phyloP scores from a whole-genome alignment of 2,797 vertebrate genomes.

The Muscicapa comitata region DNA sequence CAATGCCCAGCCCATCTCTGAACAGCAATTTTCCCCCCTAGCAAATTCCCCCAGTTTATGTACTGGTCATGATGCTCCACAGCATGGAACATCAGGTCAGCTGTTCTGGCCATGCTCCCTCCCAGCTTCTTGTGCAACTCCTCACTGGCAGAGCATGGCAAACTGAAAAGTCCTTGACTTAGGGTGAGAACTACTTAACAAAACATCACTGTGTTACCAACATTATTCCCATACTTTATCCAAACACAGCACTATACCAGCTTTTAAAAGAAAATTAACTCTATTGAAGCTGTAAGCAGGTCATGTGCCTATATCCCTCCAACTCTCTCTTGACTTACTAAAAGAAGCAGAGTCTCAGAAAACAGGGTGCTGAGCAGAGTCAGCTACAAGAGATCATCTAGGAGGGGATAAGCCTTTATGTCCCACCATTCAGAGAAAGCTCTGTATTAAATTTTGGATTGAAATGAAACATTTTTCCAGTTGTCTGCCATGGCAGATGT shows the following conservation, averaged over 20 bases:
- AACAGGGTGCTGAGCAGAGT: background rate
- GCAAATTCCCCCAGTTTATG: background rate
- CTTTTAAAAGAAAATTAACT: background rate
- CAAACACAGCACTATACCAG: background rate
- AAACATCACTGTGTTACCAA: background rate
- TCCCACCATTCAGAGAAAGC: background rate
- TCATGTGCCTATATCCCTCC: background rate
- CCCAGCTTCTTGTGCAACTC: background rate
- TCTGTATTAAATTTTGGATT: background rate
- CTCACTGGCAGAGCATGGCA: background rate
- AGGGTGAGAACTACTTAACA: background rate
- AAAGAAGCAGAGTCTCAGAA: background rate
- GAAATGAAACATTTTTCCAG: background rate
- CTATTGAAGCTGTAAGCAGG: background rate
- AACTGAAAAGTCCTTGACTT: background rate
- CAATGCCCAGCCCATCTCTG: accelerated
- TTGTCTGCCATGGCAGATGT: background rate
- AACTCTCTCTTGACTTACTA: background rate
- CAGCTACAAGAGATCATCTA: background rate
- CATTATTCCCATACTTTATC: background rate
- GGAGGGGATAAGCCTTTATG: background rate
- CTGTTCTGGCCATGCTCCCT: background rate
- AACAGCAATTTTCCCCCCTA: background rate
- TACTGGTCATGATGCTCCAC: background rate
- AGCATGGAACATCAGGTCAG: background rate